Evolutionary conservation across 1,140 invertebrate species (phyloP).

Genomic region (Apocrypta bakeri): DNA sequence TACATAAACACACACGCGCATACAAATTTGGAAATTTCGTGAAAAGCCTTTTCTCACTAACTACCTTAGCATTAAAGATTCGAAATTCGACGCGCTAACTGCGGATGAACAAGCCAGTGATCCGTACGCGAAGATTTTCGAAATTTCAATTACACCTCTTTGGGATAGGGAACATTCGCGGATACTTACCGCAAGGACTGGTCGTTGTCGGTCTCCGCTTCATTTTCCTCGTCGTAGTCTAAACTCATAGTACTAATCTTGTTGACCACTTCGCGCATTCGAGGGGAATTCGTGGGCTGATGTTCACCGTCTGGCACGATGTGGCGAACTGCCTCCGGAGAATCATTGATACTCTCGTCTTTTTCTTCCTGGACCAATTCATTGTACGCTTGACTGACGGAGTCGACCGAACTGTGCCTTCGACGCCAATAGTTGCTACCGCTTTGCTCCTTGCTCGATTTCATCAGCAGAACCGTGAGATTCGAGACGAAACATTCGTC

Average conservation of each 20-base stretch:
- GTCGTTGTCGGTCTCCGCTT: no score
- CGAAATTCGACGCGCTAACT: no score
- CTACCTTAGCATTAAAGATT: no score
- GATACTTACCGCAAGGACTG: no score
- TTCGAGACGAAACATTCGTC: not conserved
- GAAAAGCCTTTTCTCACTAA: no score
- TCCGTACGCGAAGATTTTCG: no score
- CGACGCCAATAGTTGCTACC: not conserved
- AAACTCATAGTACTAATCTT: not conserved
- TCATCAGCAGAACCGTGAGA: slow-evolving; percentile 37
- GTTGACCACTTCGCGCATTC: not conserved
- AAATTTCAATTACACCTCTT: no score
- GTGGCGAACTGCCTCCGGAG: not conserved
- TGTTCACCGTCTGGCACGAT: not conserved
- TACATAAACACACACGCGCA: no score
- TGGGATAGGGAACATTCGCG: no score
- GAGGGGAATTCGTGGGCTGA: not conserved
- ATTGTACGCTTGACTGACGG: not conserved
- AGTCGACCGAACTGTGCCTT: not conserved
- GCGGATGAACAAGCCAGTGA: no score
- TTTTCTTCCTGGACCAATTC: not conserved
- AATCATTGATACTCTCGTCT: not conserved
- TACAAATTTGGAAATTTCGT: no score
- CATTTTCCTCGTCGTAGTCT: not conserved
- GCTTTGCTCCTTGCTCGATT: slow-evolving; percentile 16